Percentiles rank a stretch among this genome's conserved stretches.
Conservation (phyloP, 2,888 invertebrate genomes). For the Bellardia bayeri region DNA sequence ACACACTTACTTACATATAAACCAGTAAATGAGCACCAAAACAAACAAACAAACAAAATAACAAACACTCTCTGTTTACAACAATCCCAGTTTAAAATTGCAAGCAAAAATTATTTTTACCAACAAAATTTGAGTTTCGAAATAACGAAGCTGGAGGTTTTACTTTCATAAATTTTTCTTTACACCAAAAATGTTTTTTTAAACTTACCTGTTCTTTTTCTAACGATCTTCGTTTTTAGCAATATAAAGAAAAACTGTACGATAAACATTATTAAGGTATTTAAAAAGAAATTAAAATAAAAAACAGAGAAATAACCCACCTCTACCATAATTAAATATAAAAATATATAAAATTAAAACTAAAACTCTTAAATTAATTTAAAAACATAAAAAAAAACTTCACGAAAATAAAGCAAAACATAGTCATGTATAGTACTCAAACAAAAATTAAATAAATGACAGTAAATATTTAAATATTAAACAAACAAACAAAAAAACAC, state of each 20-base stretch:
- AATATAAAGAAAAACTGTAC: slow-evolving; percentile 7
- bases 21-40: too few species aligned
- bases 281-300: slow-evolving; percentile 19
- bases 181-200: neutral
- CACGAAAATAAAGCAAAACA: slow-evolving; percentile 12
- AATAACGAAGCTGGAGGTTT: too few species aligned
- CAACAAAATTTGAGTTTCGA: too few species aligned
- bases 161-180: too few species aligned
- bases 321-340: slow-evolving; percentile 78
- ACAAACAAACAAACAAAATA: too few species aligned
- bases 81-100: too few species aligned
- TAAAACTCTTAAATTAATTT: slow-evolving; percentile 44
- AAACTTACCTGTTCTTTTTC: neutral
- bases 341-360: slow-evolving; percentile 33
- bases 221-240: slow-evolving; percentile 78
- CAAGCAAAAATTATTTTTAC: too few species aligned
- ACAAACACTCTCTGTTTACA: too few species aligned
- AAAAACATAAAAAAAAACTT: slow-evolving; percentile 18
- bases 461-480: slow-evolving; percentile 14
- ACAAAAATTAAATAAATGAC: slow-evolving; percentile 28
- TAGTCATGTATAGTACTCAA: slow-evolving; percentile 44
- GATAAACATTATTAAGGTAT: slow-evolving; percentile 67
- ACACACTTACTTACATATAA: too few species aligned
- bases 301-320: slow-evolving; percentile 81
- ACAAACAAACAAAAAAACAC: neutral